These are phyloP conservation scores for Pycnonotus jocosus DNA, from an alignment of 2,113 vertebrate species.

Conservation along the genomic window DNA sequence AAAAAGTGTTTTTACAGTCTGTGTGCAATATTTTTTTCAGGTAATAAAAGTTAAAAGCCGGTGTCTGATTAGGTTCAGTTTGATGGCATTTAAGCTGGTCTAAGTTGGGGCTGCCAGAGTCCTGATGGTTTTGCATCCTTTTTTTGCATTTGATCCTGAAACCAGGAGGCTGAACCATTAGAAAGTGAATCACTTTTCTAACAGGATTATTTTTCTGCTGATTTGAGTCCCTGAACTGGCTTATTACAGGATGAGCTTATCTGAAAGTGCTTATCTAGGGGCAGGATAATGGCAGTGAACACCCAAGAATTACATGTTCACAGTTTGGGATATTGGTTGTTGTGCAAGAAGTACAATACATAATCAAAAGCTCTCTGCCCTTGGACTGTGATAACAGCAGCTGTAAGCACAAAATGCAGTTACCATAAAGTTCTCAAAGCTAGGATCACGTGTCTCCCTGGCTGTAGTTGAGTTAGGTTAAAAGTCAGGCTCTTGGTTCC, in stretches of 20 bases:
- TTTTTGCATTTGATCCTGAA: not conserved
- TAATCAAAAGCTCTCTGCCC: fast-evolving
- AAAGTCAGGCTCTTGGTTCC: not conserved
- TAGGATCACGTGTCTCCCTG: not conserved
- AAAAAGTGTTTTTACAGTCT: not conserved
- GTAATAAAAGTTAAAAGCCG: not conserved
- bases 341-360: not conserved
- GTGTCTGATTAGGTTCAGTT: not conserved
- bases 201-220: not conserved
- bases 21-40: not conserved
- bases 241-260: not conserved
- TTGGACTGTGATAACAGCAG: not conserved
- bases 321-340: not conserved
- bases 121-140: not conserved
- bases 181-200: not conserved
- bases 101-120: not conserved
- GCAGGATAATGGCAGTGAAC: not conserved
- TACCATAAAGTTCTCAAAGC: not conserved
- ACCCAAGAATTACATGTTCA: not conserved
- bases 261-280: not conserved
- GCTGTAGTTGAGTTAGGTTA: not conserved
- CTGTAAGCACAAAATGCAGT: not conserved
- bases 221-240: not conserved
- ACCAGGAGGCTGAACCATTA: not conserved
- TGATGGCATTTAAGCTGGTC: not conserved